phyloP scores from a whole-genome alignment of 2,113 vertebrate genomes.

The Puma concolor region DNA sequence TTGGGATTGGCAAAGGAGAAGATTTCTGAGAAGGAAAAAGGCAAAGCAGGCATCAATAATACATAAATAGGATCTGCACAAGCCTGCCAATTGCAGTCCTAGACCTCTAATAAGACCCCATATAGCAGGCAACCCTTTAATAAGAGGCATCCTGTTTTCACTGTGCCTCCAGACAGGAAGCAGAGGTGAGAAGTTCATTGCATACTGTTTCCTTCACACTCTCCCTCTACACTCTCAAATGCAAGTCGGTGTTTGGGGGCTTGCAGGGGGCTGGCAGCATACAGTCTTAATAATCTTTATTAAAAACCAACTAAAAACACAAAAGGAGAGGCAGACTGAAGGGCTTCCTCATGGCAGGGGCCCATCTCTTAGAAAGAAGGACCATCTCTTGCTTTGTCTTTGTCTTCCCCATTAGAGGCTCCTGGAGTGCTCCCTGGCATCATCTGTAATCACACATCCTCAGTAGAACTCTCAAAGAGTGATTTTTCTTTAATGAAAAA shows the following conservation, averaged over 20 bases:
- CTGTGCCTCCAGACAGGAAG: constrained; percentile 57
- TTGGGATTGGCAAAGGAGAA: neutral
- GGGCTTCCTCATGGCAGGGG: constrained; percentile 59
- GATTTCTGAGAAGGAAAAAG: neutral
- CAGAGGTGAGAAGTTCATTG: constrained; percentile 76
- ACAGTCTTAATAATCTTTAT: constrained; percentile 55
- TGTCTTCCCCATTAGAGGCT: constrained; percentile 37
- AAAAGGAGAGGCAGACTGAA: constrained; percentile 31
- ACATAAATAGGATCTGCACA: neutral
- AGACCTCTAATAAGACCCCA: constrained; percentile 51
- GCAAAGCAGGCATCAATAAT: constrained; percentile 32
- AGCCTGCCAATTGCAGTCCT: neutral
- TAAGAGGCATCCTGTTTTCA: constrained; percentile 72
- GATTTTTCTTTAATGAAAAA: constrained; percentile 62
- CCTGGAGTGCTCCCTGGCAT: constrained; percentile 48
- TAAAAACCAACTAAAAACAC: constrained; percentile 77
- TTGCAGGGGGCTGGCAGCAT: neutral
- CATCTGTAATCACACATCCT: constrained; percentile 72
- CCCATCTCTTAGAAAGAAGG: constrained; percentile 12
- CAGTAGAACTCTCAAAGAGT: constrained; percentile 61
- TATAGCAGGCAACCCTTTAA: constrained; percentile 55
- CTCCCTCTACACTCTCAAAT: neutral
- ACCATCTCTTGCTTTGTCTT: constrained; percentile 63
- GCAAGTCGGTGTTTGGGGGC: neutral
- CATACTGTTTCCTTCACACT: constrained; percentile 36